Evolutionary conservation across 2,113 vertebrate genomes (phyloP).

Genomic region (Albula glossodonta): DNA sequence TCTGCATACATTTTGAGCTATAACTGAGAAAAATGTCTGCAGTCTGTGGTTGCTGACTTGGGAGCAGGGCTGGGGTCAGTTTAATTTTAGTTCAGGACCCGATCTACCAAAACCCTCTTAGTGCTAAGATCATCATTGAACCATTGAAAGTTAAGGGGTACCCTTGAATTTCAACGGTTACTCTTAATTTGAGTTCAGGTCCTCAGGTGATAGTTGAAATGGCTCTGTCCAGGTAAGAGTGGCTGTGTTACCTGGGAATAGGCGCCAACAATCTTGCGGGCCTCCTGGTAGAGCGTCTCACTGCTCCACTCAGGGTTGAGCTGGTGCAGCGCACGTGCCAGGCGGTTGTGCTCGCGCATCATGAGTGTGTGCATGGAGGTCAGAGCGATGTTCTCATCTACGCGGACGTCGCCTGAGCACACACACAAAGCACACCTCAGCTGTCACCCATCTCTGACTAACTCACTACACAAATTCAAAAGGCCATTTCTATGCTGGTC

Average conservation of each 20-base stretch:
- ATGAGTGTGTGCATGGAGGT: conserved; percentile 71
- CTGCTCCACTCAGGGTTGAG: conserved; percentile 69
- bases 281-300: conserved; percentile 71
- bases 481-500: too few relatives aligned
- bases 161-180: too few relatives aligned
- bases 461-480: neutral
- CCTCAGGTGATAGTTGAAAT: too few relatives aligned
- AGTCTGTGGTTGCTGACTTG: too few relatives aligned
- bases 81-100: too few relatives aligned
- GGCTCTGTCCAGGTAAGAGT: neutral
- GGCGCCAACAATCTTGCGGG: conserved; percentile 74
- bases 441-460: neutral
- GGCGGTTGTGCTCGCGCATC: conserved; percentile 74
- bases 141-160: too few relatives aligned
- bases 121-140: too few relatives aligned
- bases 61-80: too few relatives aligned
- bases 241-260: conserved; percentile 65
- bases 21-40: too few relatives aligned
- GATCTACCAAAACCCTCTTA: too few relatives aligned
- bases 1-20: too few relatives aligned
- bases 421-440: neutral
- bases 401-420: conserved; percentile 65
- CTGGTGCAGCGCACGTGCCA: conserved; percentile 61
- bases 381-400: conserved; percentile 69
- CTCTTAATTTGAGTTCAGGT: too few relatives aligned